Base-by-base conservation (phyloP, 2,797 vertebrate species). In the Enteromius trimaculatus region DNA sequence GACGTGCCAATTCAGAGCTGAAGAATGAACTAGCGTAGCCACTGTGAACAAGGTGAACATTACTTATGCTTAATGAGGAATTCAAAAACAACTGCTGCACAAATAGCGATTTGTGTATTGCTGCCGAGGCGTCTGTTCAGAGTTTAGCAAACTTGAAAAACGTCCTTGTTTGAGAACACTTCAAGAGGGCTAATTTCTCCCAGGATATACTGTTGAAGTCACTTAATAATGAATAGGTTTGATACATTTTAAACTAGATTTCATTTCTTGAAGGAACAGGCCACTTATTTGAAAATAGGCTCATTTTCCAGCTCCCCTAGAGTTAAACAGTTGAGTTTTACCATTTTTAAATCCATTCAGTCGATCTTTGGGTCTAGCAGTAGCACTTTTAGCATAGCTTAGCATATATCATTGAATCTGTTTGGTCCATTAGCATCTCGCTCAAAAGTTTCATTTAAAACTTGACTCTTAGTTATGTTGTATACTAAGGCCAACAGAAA, bases 21-120 rank as follows among this genome's bases (percentile, higher is more conserved):
- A 82, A 83, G 51, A 69, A 83, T 77, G 81, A 77, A 77, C 72
- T 44, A 44, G 34, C 74, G 0, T 44, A 58, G 81, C 49, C 65
- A 44, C 74, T 77, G 75, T 34, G 51, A 65, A 37, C 80, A 70
- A 64, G 47, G 31, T 85, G 76, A 90, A 89, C 81, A 87, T 90
- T 89, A 90, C 88, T 91, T 88, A 58, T 44, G 19, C 87, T 77
- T 86, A 83, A 86, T 83, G 75, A 88, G 86, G 80, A 89, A 90
- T 88, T 89, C 47, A 47, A 77, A 90, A 76, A 77, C 72, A 77
- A 83, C 49, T 55, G 74, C 49, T 44, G 51, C 65, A 53, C 31
- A 49, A 37, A 29, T 7, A 69, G 19, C 29, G 37, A 49, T 83
- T 77, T 77, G 62, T 58, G 34, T 60, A 29, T 71, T 60, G 66